Percentiles rank a stretch among this genome's conserved stretches.
Conservation (phyloP, 2,797 vertebrate genomes). For the Helostoma temminkii region DNA sequence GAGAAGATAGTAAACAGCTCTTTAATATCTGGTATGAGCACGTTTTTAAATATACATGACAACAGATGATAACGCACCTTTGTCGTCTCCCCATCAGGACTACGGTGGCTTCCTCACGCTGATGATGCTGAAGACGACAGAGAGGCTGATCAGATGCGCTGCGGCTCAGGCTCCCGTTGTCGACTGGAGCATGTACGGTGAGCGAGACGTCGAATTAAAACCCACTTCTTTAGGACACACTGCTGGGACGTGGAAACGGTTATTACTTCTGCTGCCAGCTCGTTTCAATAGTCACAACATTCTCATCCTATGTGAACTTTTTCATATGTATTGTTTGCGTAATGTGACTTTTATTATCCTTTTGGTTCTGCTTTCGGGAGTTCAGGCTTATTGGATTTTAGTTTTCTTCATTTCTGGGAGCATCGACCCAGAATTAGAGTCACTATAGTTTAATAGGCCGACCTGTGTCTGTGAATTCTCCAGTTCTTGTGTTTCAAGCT, state of each 20-base stretch:
- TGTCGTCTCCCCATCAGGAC: constrained; percentile 78
- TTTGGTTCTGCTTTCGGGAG: constrained; percentile 29
- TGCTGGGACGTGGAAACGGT: constrained; percentile 4
- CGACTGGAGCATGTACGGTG: constrained; percentile 94
- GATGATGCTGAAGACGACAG: constrained; percentile 92
- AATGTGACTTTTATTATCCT: constrained; percentile 53
- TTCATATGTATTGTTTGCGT: constrained; percentile 26
- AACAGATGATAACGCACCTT: no score
- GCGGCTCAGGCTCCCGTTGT: constrained; percentile 90
- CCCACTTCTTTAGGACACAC: background rate
- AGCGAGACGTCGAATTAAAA: constrained; percentile 56
- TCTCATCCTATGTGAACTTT: constrained; percentile 26
- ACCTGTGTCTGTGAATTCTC: constrained; percentile 27
- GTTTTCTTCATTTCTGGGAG: constrained; percentile 19
- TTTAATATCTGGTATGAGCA: no score
- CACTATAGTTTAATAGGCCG: constrained; percentile 11
- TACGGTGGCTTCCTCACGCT: constrained; percentile 93
- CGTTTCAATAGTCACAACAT: background rate
- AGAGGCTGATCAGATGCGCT: constrained; percentile 90
- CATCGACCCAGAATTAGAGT: background rate
- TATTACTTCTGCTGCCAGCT: constrained; percentile 31
- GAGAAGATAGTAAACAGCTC: no score
- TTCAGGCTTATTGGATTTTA: constrained; percentile 49
- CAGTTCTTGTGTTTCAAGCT: constrained; percentile 2
- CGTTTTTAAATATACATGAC: no score